These are phyloP conservation scores for Escarpia spicata DNA, from an alignment of 2,888 invertebrate genomes.

Conservation along the genomic window DNA sequence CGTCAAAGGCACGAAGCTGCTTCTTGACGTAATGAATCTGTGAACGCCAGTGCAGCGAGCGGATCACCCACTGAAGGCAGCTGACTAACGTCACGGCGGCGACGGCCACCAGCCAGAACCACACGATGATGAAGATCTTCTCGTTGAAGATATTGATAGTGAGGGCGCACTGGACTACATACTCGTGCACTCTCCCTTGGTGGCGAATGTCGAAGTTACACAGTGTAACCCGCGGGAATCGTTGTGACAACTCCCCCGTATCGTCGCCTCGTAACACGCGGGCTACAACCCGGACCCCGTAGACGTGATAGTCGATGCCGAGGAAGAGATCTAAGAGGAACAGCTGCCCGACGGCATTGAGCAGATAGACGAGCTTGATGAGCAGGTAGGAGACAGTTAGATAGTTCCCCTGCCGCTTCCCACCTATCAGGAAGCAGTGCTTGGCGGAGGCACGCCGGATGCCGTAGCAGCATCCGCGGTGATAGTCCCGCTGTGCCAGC, in stretches of 20 bases:
- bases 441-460: slow-evolving; percentile 57
- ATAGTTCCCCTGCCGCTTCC: slow-evolving; percentile 66
- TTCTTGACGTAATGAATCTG: slow-evolving; percentile 42
- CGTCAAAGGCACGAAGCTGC: slow-evolving; percentile 38
- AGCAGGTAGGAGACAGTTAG: slow-evolving; percentile 66
- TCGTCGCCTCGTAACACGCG: slow-evolving; percentile 64
- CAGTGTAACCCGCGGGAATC: slow-evolving; percentile 63
- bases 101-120: slow-evolving; percentile 68
- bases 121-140: slow-evolving; percentile 66
- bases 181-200: slow-evolving; percentile 63
- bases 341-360: slow-evolving; percentile 67
- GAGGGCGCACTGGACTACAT: slow-evolving; percentile 64
- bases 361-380: slow-evolving; percentile 64
- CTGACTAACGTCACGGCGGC: slow-evolving; percentile 63
- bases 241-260: slow-evolving; percentile 55
- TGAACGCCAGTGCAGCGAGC: slow-evolving; percentile 40
- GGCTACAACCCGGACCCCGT: slow-evolving; percentile 67
- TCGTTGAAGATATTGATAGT: slow-evolving; percentile 51
- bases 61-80: slow-evolving; percentile 65
- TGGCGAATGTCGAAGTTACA: slow-evolving; percentile 66
- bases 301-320: slow-evolving; percentile 63
- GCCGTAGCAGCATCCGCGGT: slow-evolving; percentile 58
- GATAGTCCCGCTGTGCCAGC: slow-evolving; percentile 59
- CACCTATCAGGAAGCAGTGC: slow-evolving; percentile 62
- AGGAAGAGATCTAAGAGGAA: slow-evolving; percentile 67